A percentile compares a stretch with the other conserved stretches of the same genome.
phyloP scores from a whole-genome alignment of 2,797 vertebrate species.

The Hylomyscus alleni region DNA sequence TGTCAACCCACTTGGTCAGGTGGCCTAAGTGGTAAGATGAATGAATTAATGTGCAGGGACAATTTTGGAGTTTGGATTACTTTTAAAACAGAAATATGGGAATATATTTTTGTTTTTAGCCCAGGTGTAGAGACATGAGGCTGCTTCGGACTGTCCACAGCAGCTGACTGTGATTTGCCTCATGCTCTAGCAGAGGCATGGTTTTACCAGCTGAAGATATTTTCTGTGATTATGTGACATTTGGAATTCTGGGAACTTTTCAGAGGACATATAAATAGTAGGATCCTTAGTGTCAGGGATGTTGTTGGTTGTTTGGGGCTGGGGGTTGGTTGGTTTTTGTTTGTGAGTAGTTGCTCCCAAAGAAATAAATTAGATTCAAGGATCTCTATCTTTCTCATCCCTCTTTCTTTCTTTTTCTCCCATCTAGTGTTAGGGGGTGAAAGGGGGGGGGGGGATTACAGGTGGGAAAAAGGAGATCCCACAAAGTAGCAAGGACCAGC shows the following conservation, averaged over 20 bases:
- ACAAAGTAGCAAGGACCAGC: neutral
- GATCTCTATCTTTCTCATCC: neutral
- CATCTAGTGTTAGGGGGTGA: neutral
- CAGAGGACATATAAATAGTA: neutral
- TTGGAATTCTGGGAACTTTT: neutral
- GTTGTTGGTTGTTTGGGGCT: neutral
- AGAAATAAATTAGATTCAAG: neutral
- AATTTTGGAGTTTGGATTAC: neutral
- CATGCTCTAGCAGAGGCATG: neutral
- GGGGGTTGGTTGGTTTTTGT: neutral
- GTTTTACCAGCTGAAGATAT: neutral
- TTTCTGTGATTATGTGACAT: neutral
- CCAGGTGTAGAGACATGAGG: neutral
- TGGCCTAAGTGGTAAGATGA: neutral
- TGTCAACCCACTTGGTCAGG: neutral
- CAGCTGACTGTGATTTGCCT: neutral
- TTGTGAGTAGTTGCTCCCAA: neutral
- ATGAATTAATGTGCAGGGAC: neutral
- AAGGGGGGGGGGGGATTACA: neutral
- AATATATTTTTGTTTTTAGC: neutral
- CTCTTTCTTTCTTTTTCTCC: neutral
- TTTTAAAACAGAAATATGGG: neutral
- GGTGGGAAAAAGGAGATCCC: neutral
- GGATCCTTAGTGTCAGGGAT: neutral
- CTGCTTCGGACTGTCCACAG: neutral